These are phyloP conservation scores for Uromys caudimaculatus DNA, from an alignment of 2,797 vertebrate species.

Conservation along the genomic window DNA sequence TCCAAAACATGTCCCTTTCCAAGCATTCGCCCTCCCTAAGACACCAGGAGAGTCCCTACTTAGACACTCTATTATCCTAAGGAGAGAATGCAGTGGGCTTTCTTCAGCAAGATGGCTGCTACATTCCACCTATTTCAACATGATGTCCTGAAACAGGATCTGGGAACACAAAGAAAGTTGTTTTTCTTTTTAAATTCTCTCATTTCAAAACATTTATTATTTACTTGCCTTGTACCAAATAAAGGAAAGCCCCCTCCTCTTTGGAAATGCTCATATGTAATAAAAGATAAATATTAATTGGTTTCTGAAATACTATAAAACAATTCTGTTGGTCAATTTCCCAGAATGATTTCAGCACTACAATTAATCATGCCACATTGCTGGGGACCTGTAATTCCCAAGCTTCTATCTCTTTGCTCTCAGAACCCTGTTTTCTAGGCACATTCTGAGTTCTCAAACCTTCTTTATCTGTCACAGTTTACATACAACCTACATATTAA, in stretches of 20 bases:
- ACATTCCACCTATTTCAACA: neutral
- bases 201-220: conserved; percentile 46
- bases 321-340: neutral
- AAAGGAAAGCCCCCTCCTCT: neutral
- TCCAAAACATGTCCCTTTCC: neutral
- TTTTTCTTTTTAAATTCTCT: neutral
- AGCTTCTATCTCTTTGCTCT: neutral
- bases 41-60: neutral
- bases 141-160: neutral
- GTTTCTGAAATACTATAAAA: neutral
- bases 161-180: neutral
- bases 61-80: neutral
- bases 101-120: neutral
- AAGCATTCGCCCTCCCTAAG: neutral
- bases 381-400: neutral
- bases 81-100: neutral
- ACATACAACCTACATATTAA: neutral
- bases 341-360: neutral
- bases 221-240: neutral
- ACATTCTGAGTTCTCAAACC: neutral
- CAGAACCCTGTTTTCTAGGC: neutral
- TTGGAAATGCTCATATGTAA: conserved; percentile 17
- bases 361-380: neutral
- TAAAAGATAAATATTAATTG: conserved; percentile 38
- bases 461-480: neutral